Evolutionary conservation across 2,888 invertebrate species (phyloP).

Genomic region (Macrostomum cliftonense): DNA sequence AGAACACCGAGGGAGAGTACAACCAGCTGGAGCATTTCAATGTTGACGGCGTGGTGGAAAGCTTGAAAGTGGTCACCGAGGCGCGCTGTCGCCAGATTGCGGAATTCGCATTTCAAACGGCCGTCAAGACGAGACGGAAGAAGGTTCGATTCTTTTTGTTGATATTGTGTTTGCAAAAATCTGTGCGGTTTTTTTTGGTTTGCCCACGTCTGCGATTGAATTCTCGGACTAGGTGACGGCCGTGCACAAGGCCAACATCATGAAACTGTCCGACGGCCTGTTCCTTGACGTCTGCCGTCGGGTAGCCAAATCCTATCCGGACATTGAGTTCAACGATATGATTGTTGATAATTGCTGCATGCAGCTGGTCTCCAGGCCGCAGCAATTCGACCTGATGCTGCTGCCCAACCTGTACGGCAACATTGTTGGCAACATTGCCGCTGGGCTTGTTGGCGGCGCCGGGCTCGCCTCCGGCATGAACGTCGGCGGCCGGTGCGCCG

Average conservation of each 20-base stretch:
- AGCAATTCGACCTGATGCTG: slow-evolving; percentile 90
- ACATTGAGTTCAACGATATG: slow-evolving; percentile 43
- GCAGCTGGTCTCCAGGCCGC: slow-evolving; percentile 49
- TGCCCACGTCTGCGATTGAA: no score
- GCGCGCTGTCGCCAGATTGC: slow-evolving; percentile 48
- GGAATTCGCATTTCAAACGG: slow-evolving; percentile 80
- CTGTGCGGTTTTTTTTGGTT: no score
- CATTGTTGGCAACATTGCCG: slow-evolving; percentile 80
- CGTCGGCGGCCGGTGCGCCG: slow-evolving; percentile 48
- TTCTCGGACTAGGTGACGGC: slow-evolving; percentile 93
- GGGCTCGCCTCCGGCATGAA: slow-evolving; percentile 79
- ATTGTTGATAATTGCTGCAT: slow-evolving; percentile 97
- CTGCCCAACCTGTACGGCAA: slow-evolving; percentile 92
- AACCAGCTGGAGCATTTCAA: slow-evolving; percentile 88
- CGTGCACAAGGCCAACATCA: slow-evolving; percentile 94
- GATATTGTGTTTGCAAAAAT: no score
- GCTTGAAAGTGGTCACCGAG: slow-evolving; percentile 45
- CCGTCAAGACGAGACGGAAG: slow-evolving; percentile 60
- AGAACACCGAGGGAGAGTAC: slow-evolving; percentile 96
- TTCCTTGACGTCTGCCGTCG: slow-evolving; percentile 69
- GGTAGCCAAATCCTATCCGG: slow-evolving; percentile 72
- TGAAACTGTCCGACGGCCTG: slow-evolving; percentile 90
- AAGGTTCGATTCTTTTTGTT: no score
- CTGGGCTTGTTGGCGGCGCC: slow-evolving; percentile 83
- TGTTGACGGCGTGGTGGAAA: slow-evolving; percentile 74